Evolutionary conservation across 2,888 invertebrate genomes (phyloP), one percentile per base, ranked within the genome.

Genomic region (Leptopilina drosophilae): DNA sequence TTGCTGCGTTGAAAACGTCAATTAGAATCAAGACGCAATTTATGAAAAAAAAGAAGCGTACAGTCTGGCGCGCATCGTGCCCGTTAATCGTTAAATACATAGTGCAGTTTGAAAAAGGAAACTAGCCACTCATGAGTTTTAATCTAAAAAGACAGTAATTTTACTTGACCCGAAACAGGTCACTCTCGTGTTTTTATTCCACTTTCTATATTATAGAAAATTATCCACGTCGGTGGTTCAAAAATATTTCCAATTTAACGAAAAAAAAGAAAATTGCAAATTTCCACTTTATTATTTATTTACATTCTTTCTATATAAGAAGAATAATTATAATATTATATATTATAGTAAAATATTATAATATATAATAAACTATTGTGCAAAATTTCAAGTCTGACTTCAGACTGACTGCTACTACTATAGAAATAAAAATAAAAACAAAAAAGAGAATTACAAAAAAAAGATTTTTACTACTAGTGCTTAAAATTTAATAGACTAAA

Each of bases 71-170:
- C 56, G 26, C 56, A 73, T 73, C 40, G n/a, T 53, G 53, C 56
- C 73, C 73, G 73, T 73, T 73, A 73, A 73, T 73, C 73, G 56
- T 53, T 73, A 56, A 73, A 73, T 73, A 73, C 33, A 73, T 49
- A 49, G 11, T 49, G 20, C 53, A 33, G n/a, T 14, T 49, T 56
- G 53, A 33, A 53, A 73, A 73, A 73, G 33, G 56, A 73, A 73
- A 73, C 73, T 33, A 73, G 33, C 53, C 33, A 33, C 53, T 20
- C 49, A 49, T 14, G 53, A 53, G 1, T 73, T 73, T 73, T 53
- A 53, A 9, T 33, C 56, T 53, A 69, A 53, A 49, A 69, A 69
- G 69, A 26, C 53, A 69, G 69, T 56, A 73, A 73, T 73, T 73
- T 53, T 11, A 73, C n/a, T 56, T 56, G 53, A 56, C 49, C 69